Conservation (phyloP, 2,888 invertebrate genomes). For the Cataglyphis livida region DNA sequence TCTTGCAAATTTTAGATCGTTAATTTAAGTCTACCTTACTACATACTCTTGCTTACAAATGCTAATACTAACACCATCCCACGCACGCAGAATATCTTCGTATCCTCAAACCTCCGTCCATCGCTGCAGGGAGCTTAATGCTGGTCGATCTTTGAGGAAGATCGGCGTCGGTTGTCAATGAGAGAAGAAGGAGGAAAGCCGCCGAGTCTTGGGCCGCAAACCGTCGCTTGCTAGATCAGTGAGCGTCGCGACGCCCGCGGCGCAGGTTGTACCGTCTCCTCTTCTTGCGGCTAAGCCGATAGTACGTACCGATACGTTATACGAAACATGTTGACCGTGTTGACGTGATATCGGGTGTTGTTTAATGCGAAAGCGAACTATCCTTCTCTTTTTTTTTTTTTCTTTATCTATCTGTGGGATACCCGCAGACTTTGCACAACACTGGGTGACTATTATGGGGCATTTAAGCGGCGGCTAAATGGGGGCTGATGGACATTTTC, state of each 20-base stretch:
- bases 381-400: not conserved
- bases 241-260: slow-evolving; percentile 81
- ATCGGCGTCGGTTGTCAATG: not conserved
- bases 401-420: not conserved
- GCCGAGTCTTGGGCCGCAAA: slow-evolving; percentile 60
- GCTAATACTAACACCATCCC: slow-evolving; percentile 7
- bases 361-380: not conserved
- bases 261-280: slow-evolving; percentile 66
- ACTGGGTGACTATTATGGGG: slow-evolving; percentile 61
- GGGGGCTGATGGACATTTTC: slow-evolving; percentile 84
- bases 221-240: slow-evolving; percentile 73
- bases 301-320: not conserved
- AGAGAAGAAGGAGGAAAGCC: slow-evolving; percentile 47
- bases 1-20: not conserved
- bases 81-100: not conserved
- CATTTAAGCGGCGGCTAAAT: slow-evolving; percentile 68
- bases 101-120: not conserved
- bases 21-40: slow-evolving; percentile 13
- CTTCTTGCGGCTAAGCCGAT: not conserved
- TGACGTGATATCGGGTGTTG: slow-evolving; percentile 6
- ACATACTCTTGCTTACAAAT: not conserved
- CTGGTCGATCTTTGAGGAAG: slow-evolving; percentile 4
- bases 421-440: not conserved
- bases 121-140: slow-evolving; percentile 11
- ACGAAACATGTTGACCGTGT: not conserved